phyloP scores from a whole-genome alignment of 2,888 invertebrate genomes.

The Euproctis similis region DNA sequence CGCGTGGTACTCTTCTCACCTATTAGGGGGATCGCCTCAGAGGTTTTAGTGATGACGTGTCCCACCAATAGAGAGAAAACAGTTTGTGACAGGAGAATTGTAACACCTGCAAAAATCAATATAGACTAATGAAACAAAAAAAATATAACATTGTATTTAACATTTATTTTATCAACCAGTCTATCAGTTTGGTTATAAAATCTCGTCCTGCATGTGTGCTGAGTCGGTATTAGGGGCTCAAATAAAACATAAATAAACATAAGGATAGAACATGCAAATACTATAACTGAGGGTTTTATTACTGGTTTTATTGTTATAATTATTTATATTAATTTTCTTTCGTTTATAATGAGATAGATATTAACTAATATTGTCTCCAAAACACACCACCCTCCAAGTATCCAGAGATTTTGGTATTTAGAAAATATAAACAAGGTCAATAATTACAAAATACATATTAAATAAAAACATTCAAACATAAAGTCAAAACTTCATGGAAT shows the following conservation, averaged over 20 bases:
- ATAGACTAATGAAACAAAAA: constrained; percentile 64
- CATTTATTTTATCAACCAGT: constrained; percentile 34
- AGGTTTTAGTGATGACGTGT: constrained; percentile 99
- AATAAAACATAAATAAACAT: constrained; percentile 67
- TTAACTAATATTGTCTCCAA: constrained; percentile 15
- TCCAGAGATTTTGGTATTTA: constrained; percentile 32
- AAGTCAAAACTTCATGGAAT: constrained; percentile 54
- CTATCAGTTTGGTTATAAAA: constrained; percentile 29
- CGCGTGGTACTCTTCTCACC: constrained; percentile 78
- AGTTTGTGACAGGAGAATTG: constrained; percentile 99
- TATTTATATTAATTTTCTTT: constrained; percentile 23
- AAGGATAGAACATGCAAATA: constrained; percentile 63
- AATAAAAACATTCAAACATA: constrained; percentile 37
- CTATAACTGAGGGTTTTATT: constrained; percentile 43
- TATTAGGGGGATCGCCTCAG: constrained; percentile 99
- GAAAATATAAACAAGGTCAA: constrained; percentile 11
- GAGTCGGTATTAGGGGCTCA: constrained; percentile 67
- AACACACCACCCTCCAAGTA: constrained; percentile 69
- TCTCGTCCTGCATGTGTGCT: constrained; percentile 63
- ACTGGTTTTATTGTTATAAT: constrained; percentile 21
- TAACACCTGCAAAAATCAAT: constrained; percentile 94
- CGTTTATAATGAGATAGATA: no score
- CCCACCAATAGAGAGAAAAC: constrained; percentile 99
- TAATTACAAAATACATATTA: constrained; percentile 14
- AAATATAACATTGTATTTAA: constrained; percentile 37